Base-by-base conservation (phyloP, 2,113 vertebrate genomes). In the Oreochromis aureus region DNA sequence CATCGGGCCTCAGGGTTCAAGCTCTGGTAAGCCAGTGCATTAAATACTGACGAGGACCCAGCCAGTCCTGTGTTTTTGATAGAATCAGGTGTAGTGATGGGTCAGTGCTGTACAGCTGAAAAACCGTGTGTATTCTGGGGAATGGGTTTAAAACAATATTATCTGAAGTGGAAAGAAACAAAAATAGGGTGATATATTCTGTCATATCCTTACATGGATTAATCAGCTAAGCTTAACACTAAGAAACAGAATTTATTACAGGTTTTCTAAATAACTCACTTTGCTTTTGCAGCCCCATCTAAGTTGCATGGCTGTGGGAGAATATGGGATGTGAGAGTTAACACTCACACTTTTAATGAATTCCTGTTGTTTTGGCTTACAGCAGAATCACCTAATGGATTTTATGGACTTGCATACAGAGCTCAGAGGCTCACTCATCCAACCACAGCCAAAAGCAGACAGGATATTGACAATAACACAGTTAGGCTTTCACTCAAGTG, bases 391-490 rank as follows among this genome's bases (percentile, higher is more conserved):
- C 84, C 81, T 92, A 89, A 93, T 90, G 84, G 32, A 91, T 85
- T 90, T 95, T 89, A 94, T 90, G 89, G 69, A 86, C 89, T 92
- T 92, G 54, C 83, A 80, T 71, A 63, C 66, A 66, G 61, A 16
- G 66, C 76, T 89, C 81, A 44, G 30, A 58, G 76, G 85, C 89
- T 85, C 48, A 71, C 44, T 10, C 5, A 63, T 58, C 36, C 86
- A 59, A 91, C 15, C 79, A 46, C 69, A 69, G 93, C 87, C 90
- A 87, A 92, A 81, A 92, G 87, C 88, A 91, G 90, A 92, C 87
- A 93, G 92, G 93, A 95, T 93, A 94, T 89, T 88, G 87, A 89
- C 87, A 93, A 94, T 93, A 94, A 93, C 86, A 90, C 81, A 85
- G 83, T 85, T 84, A 89, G 54, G 80, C 59, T 87, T 88, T 87